phyloP scores from a whole-genome alignment of 1,140 invertebrate genomes.

The Metopolophium dirhodum region DNA sequence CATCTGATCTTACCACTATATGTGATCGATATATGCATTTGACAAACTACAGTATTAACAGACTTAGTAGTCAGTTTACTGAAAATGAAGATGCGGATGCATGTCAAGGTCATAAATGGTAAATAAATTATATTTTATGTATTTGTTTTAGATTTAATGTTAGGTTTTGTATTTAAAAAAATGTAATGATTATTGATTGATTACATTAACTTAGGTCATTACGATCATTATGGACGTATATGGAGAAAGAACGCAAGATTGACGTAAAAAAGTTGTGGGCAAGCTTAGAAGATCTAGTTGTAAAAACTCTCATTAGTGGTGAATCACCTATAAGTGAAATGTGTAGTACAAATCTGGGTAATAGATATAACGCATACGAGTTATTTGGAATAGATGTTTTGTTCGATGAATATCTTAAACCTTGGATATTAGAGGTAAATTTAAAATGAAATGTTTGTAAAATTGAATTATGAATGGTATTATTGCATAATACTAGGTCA shows the following conservation, averaged over 20 bases:
- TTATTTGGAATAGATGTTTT: slow-evolving; percentile 84
- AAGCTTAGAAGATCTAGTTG: slow-evolving; percentile 77
- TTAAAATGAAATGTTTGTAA: not conserved
- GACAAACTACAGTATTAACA: slow-evolving; percentile 98
- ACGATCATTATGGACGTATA: slow-evolving; percentile 77
- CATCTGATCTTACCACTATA: slow-evolving; percentile 77
- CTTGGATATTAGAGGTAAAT: slow-evolving; percentile 91
- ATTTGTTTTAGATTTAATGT: not conserved
- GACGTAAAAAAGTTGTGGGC: slow-evolving; percentile 81
- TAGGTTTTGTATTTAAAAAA: not conserved
- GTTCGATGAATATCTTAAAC: slow-evolving; percentile 81
- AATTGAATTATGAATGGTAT: slow-evolving; percentile 59
- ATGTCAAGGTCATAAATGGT: slow-evolving; percentile 89
- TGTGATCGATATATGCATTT: slow-evolving; percentile 95
- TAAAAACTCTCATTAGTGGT: slow-evolving; percentile 83
- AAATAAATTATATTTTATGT: slow-evolving; percentile 51
- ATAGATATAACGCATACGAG: slow-evolving; percentile 80
- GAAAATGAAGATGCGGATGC: slow-evolving; percentile 84
- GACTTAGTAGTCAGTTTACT: slow-evolving; percentile 84
- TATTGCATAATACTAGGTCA: slow-evolving; percentile 67
- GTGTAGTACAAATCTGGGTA: slow-evolving; percentile 73
- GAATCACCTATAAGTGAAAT: slow-evolving; percentile 77
- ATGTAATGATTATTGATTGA: not conserved
- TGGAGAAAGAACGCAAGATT: slow-evolving; percentile 71
- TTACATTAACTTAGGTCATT: slow-evolving; percentile 67